Conservation (phyloP, 2,113 vertebrate species). For the Platanista minor region DNA sequence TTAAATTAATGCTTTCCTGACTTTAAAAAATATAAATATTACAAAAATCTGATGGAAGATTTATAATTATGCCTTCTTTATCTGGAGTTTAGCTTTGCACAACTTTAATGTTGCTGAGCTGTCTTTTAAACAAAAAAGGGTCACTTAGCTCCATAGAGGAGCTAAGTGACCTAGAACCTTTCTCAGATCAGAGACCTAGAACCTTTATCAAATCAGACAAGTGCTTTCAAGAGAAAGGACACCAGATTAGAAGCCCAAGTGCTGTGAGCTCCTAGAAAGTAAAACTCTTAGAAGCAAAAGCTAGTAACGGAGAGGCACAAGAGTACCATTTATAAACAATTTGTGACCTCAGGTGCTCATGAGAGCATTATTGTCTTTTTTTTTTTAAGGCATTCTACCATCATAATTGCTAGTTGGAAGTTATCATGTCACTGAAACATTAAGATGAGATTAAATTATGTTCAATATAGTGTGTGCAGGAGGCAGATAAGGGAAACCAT, state of each 20-base stretch:
- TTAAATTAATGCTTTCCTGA: conserved; percentile 8
- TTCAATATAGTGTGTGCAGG: neutral
- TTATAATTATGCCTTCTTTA: neutral
- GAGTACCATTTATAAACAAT: neutral
- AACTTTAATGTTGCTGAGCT: neutral
- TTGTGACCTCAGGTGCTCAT: neutral
- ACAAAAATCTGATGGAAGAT: neutral
- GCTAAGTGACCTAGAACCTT: neutral
- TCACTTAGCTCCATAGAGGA: neutral
- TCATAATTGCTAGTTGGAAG: neutral
- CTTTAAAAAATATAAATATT: neutral
- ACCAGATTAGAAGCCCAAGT: neutral
- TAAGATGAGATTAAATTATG: neutral
- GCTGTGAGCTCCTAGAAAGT: neutral
- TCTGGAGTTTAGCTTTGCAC: neutral
- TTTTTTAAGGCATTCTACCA: neutral
- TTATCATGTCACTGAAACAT: neutral
- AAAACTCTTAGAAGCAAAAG: neutral
- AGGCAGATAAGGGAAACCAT: neutral
- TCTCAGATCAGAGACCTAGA: neutral
- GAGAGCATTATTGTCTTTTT: neutral
- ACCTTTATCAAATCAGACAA: neutral
- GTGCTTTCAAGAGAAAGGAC: neutral
- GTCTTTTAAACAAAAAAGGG: neutral
- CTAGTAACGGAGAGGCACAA: neutral